A percentile compares a stretch with the other conserved stretches of the same genome.
These are phyloP conservation scores for Drosophila tsacasi DNA, from an alignment of 1,140 invertebrate genomes.

Conservation along the genomic window DNA sequence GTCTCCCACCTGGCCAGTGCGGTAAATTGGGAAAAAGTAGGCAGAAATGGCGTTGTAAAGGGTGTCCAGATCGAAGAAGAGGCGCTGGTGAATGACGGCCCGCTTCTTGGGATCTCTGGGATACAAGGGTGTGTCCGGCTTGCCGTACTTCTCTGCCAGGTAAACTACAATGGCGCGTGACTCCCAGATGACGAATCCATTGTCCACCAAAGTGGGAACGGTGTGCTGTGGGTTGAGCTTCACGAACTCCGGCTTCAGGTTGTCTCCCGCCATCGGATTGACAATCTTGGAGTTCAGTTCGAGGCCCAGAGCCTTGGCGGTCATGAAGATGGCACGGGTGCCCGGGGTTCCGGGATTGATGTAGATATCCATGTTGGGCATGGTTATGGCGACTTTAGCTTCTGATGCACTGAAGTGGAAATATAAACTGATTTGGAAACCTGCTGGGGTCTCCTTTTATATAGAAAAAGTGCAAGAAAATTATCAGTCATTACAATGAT, in stretches of 20 bases:
- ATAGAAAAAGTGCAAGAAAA: background rate
- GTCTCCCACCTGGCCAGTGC: constrained; percentile 87
- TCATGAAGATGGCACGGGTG: constrained; percentile 89
- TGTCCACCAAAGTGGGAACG: constrained; percentile 89
- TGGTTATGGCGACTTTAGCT: background rate
- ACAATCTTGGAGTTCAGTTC: constrained; percentile 89
- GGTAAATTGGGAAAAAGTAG: constrained; percentile 89
- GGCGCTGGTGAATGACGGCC: constrained; percentile 89
- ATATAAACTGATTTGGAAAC: constrained; percentile 37
- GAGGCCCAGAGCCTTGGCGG: constrained; percentile 89
- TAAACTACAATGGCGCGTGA: constrained; percentile 91
- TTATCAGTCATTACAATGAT: constrained; percentile 15
- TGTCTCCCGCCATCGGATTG: constrained; percentile 88
- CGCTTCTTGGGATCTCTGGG: constrained; percentile 88
- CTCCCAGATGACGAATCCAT: constrained; percentile 89
- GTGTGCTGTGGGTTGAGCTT: constrained; percentile 88
- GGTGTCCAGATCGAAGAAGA: constrained; percentile 90
- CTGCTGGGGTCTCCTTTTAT: constrained; percentile 4
- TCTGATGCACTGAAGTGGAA: background rate
- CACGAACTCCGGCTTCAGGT: constrained; percentile 89
- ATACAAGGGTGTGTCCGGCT: constrained; percentile 88
- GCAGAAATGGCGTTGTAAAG: constrained; percentile 87
- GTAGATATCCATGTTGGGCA: constrained; percentile 86
- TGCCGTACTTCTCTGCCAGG: constrained; percentile 88
- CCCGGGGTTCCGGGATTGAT: constrained; percentile 89